phyloP scores from a whole-genome alignment of 92 coral and sea anemone genomes.

The Desmophyllum pertusum region DNA sequence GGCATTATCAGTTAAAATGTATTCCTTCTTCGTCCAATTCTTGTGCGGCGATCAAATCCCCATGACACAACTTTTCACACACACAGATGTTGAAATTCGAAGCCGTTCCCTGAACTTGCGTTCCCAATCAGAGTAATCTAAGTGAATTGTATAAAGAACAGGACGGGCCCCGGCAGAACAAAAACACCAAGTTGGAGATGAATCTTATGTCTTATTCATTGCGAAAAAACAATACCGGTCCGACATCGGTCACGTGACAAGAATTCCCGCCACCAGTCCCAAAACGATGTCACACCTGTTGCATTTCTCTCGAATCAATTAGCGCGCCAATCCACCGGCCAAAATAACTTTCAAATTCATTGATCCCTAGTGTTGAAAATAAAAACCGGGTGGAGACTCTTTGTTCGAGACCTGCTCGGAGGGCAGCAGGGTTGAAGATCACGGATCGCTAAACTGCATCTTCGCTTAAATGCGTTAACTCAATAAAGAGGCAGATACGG shows the following conservation, averaged over 20 bases:
- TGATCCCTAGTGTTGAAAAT: conserved; percentile 26
- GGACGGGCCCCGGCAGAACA: conserved; percentile 31
- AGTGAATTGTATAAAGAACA: conserved; percentile 3
- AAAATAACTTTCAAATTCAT: conserved; percentile 38
- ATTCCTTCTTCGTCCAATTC: neutral
- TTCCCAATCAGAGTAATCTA: neutral
- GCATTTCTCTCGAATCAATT: conserved; percentile 37
- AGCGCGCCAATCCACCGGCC: conserved; percentile 28
- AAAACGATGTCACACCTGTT: conserved; percentile 46
- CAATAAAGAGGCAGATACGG: neutral
- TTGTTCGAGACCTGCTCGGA: conserved; percentile 31
- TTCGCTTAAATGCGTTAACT: neutral
- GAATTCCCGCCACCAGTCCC: conserved; percentile 36
- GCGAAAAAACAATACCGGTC: conserved; percentile 37
- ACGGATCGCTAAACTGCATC: conserved; percentile 1
- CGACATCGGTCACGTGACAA: conserved; percentile 36
- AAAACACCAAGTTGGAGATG: conserved; percentile 44
- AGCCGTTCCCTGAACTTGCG: neutral
- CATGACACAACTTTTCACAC: conserved; percentile 22
- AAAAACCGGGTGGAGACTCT: conserved; percentile 29
- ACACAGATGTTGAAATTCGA: neutral
- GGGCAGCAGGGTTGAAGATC: conserved; percentile 38
- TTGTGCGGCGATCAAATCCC: conserved; percentile 30
- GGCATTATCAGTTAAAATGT: conserved; percentile 24
- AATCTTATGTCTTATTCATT: conserved; percentile 70